phyloP scores from a whole-genome alignment of 2,113 vertebrate genomes.

The Xyliphius kryptos region DNA sequence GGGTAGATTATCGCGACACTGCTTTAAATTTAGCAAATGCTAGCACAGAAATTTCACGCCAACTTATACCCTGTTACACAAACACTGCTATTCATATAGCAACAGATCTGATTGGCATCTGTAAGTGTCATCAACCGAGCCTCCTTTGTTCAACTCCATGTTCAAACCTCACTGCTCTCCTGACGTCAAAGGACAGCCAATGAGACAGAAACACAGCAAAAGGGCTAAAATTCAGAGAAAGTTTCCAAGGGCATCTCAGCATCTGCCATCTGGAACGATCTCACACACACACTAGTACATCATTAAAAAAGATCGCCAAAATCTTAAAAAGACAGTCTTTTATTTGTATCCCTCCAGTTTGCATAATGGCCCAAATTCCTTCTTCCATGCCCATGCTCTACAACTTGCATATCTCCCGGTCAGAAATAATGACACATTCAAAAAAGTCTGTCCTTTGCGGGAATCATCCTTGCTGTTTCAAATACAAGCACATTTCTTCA shows the following conservation, averaged over 20 bases:
- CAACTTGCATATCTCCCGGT: neutral
- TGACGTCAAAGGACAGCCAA: neutral
- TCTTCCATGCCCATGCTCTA: neutral
- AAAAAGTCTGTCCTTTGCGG: neutral
- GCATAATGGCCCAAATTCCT: neutral
- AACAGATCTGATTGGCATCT: conserved; percentile 1
- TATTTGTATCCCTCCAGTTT: neutral
- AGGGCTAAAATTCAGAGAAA: conserved; percentile 6
- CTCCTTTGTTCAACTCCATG: neutral
- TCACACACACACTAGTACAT: conserved; percentile 2
- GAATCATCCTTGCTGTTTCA: neutral
- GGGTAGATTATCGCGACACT: neutral
- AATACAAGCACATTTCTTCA: neutral
- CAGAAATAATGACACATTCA: neutral
- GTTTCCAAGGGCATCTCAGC: conserved; percentile 9
- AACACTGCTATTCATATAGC: conserved; percentile 10
- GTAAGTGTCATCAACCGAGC: conserved; percentile 4
- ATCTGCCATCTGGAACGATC: conserved; percentile 3
- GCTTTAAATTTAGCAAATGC: neutral
- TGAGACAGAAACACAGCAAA: conserved; percentile 10
- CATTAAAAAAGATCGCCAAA: conserved; percentile 11
- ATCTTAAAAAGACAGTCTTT: neutral
- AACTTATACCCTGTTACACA: neutral
- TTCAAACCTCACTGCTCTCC: neutral
- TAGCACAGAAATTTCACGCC: neutral